Evolutionary conservation across 2,113 vertebrate species (phyloP), one percentile per base, ranked within the genome.

Genomic region (Sylvilagus bachmani): DNA sequence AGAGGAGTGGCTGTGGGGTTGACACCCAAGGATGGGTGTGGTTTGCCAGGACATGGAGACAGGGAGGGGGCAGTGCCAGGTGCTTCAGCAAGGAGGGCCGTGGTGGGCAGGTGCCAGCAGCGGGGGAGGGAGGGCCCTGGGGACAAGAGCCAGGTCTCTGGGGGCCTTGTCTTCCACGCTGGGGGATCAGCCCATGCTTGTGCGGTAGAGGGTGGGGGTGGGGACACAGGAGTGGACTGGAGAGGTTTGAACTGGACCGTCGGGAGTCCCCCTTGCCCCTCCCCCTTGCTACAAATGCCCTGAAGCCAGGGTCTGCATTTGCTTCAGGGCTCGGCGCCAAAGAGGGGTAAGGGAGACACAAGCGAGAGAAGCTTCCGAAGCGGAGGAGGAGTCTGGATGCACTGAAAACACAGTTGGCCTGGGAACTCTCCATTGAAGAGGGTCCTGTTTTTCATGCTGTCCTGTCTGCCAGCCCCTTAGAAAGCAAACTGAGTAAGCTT

Each of bases 401-500:
- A 4, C 24, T 9, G 19, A 62, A 75, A 14, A 67, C 19, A 49
- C 0, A 44, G 9, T 5, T 36, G 31, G n/a, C 27, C 17, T n/a
- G 33, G 71, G 55, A 53, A 74, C n/a, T 73, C 38, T 61, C 3
- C 12, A 12, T 73, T 11, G 19, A 62, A 79, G 84, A 69, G 70
- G 27, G 58, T 61, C 19, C 14, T 29, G 44, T 86, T 86, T 81
- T 49, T 1, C 1, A 69, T 61, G 64, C 29, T 70, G 69, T 64
- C 13, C 9, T 74, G 79, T 67, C 93, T 78, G 69, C 62, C 86
- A 91, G 80, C 17, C 12, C 1, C 49, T 94, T 70, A 53, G 86
- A 70, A 92, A 96, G 74, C 58, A 74, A 81, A 80, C 58, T 1
- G 29, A 74, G 10, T 44, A 31, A 19, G 33, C 44, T 86, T 27